These are phyloP conservation scores for Palaemon carinicauda DNA, from an alignment of 1,140 invertebrate species.

Conservation along the genomic window DNA sequence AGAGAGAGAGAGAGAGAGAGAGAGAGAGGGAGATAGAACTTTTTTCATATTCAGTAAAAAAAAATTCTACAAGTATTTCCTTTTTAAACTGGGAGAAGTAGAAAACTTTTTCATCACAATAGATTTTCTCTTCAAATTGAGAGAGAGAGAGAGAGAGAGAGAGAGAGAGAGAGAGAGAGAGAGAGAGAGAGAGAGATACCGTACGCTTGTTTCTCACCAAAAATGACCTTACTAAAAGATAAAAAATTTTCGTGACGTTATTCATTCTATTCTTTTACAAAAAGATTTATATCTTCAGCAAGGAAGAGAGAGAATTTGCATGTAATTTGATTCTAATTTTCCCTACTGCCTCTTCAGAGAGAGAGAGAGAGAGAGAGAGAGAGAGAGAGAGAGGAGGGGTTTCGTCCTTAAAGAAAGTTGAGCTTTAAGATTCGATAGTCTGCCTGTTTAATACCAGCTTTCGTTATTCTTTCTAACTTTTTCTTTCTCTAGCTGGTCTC, in stretches of 20 bases:
- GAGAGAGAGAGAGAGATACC: background rate
- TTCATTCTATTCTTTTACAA: too few species aligned
- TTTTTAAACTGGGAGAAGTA: background rate
- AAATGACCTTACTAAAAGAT: too few species aligned
- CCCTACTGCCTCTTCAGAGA: too few species aligned
- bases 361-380: slow-evolving; percentile 13
- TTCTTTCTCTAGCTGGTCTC: too few species aligned
- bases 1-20: background rate
- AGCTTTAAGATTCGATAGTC: too few species aligned
- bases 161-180: background rate
- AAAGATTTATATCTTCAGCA: background rate
- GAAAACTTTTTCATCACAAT: background rate
- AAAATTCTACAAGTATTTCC: too few species aligned
- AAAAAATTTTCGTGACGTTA: too few species aligned
- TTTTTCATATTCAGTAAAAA: too few species aligned
- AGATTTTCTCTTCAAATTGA: background rate
- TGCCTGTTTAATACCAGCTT: too few species aligned
- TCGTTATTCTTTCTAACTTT: background rate
- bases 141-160: slow-evolving; percentile 12
- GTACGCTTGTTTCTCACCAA: too few species aligned
- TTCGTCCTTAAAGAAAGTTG: too few species aligned
- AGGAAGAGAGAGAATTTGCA: background rate
- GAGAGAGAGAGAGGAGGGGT: slow-evolving; percentile 1
- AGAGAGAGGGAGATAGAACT: background rate
- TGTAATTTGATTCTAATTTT: too few species aligned